Evolutionary conservation across 2,797 vertebrate species (phyloP).

Genomic region (Halcyon badia): DNA sequence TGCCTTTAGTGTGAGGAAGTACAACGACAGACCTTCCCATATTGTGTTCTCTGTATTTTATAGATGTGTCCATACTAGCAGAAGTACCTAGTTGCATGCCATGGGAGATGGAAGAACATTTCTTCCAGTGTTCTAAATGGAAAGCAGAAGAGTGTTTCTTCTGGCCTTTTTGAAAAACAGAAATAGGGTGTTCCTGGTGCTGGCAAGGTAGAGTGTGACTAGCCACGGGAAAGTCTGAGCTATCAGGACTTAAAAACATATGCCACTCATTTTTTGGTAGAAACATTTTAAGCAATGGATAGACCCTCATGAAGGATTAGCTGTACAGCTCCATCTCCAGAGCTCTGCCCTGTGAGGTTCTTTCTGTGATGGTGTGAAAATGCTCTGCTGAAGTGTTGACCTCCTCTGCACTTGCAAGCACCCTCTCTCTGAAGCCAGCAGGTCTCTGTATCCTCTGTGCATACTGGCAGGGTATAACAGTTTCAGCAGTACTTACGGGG

Average conservation of each 20-base stretch:
- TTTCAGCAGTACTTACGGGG: neutral
- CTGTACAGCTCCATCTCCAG: neutral
- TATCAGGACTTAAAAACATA: neutral
- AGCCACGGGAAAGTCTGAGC: neutral
- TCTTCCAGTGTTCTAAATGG: neutral
- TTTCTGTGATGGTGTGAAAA: neutral
- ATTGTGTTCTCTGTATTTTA: neutral
- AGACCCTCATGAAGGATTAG: neutral
- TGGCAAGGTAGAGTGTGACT: neutral
- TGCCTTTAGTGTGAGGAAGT: neutral
- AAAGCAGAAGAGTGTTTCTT: neutral
- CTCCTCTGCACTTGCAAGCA: neutral
- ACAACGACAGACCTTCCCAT: neutral
- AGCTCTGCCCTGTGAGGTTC: neutral
- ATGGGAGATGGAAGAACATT: neutral
- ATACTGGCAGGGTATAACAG: neutral
- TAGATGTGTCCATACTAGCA: neutral
- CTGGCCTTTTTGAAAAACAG: neutral
- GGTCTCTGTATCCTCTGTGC: neutral
- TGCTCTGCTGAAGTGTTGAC: neutral
- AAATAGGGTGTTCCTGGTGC: neutral
- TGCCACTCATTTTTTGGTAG: neutral
- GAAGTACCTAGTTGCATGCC: neutral
- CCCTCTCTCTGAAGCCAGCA: neutral
- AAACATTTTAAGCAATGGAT: neutral